Base-by-base conservation (phyloP, 2,797 vertebrate species). In the Protosalanx chinensis region DNA sequence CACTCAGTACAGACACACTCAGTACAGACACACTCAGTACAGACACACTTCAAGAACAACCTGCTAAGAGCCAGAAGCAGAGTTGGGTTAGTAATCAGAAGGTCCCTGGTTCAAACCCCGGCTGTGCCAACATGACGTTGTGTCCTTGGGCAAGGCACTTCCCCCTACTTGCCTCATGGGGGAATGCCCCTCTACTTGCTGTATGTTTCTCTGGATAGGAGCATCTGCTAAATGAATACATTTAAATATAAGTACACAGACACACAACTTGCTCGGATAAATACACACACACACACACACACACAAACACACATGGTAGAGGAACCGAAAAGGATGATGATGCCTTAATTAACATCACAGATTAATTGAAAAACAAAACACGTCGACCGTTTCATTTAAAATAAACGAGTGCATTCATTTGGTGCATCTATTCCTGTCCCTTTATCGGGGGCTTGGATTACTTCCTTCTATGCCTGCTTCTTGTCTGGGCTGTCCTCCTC, bases 351-450 rank as follows among this genome's bases (percentile, higher is more conserved):
- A n/a, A 16, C 51, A 18, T 56, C 16, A 16, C 51, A 16, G 51
- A 56, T 56, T 6, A 6, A 12, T 5, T 2, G 3, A 56, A 56
- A 56, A 6, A 6, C 18, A 1, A 56, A 56, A 16, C 51, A 1
- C 51, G 5, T 16, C 3, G 4, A 16, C 51, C 51, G 10, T 41
- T 41, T 41, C 37, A 41, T 7, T 41, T 41, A 8, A 12, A 12
- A 49, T 27, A 27, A 29, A 27, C 46, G 41, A 29, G 41, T 30
- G 23, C 63, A 18, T 49, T 13, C 29, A 49, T 66, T 66, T 46
- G 5, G 27, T 29, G 23, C 58, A 51, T 84, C 74, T 81, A 78
- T 78, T 80, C 72, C 64, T 57, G 70, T 75, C 72, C 62, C 61
- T 8, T 37, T 73, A 64, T 77, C 75, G 64, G 53, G 20, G 66